Evolutionary conservation across 1,140 invertebrate species (phyloP).

Genomic region (Cataglyphis hispanica): DNA sequence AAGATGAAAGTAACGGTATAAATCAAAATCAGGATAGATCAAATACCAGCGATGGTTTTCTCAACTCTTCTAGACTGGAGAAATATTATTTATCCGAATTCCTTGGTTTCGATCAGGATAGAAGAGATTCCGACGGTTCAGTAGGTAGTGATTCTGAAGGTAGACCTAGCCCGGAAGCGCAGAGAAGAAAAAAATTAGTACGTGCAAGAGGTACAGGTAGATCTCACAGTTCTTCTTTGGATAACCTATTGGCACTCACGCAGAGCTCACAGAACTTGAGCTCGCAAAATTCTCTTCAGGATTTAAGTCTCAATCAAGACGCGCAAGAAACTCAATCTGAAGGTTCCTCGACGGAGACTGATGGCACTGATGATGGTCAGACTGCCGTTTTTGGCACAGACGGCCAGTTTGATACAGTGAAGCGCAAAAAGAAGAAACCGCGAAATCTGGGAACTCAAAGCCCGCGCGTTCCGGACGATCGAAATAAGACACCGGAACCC

Average conservation of each 20-base stretch:
- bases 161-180: constrained; percentile 93
- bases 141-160: constrained; percentile 95
- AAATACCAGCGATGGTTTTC: constrained; percentile 89
- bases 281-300: constrained; percentile 86
- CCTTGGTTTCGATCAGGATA: constrained; percentile 91
- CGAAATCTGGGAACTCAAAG: constrained; percentile 84
- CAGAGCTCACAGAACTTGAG: constrained; percentile 85
- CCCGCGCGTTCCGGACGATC: constrained; percentile 83
- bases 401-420: constrained; percentile 93
- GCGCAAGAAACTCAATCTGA: constrained; percentile 88
- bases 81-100: constrained; percentile 96
- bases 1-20: constrained; percentile 81
- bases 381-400: constrained; percentile 88
- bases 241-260: constrained; percentile 89
- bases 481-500: constrained; percentile 87
- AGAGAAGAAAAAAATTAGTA: constrained; percentile 92
- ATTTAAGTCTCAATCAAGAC: constrained; percentile 81
- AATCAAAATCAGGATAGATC: constrained; percentile 85
- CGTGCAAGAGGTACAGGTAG: constrained; percentile 92
- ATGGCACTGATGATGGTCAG: constrained; percentile 90
- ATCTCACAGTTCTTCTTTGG: constrained; percentile 92
- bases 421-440: constrained; percentile 91
- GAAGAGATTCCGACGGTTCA: constrained; percentile 93
- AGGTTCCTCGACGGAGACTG: constrained; percentile 91
- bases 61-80: constrained; percentile 94